A percentile compares a stretch with the other conserved stretches of the same genome.
Evolutionary conservation across 2,113 vertebrate genomes (phyloP).

Genomic region (Tonatia bakeri): DNA sequence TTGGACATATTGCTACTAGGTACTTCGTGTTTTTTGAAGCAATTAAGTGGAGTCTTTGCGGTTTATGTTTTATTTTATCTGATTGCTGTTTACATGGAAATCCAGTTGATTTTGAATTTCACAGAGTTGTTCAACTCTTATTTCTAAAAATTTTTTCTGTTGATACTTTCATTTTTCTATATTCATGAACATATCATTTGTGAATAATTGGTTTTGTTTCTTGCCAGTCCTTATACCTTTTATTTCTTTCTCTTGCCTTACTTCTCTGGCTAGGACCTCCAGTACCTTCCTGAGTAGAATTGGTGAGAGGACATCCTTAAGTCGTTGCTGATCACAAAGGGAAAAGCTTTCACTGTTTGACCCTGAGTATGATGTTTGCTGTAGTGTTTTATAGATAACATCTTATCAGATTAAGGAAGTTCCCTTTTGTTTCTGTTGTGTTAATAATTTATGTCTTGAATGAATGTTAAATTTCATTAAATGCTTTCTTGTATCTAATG

Average conservation of each 20-base stretch:
- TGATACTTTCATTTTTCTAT: not conserved
- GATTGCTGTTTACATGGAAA: not conserved
- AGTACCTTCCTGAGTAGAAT: slow-evolving; percentile 1
- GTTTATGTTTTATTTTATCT: slow-evolving; percentile 36
- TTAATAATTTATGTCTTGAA: not conserved
- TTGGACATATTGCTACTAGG: not conserved
- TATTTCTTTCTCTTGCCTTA: slow-evolving; percentile 36
- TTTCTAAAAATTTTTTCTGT: not conserved
- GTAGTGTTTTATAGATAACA: not conserved
- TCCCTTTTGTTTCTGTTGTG: slow-evolving; percentile 27
- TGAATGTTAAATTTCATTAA: slow-evolving; percentile 18
- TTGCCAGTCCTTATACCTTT: not conserved
- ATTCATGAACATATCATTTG: not conserved
- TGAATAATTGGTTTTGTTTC: slow-evolving; percentile 27
- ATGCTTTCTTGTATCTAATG: not conserved
- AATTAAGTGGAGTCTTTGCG: not conserved
- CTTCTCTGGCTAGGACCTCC: slow-evolving; percentile 33
- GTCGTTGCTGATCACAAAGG: slow-evolving; percentile 35
- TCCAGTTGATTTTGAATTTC: not conserved
- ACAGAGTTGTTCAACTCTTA: not conserved
- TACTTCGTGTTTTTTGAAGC: not conserved
- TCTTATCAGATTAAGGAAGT: not conserved
- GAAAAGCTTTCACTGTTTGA: slow-evolving; percentile 25
- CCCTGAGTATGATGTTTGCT: not conserved
- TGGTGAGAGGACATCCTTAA: slow-evolving; percentile 19